Base-by-base conservation (phyloP, 2,888 invertebrate species). In the Andricus quercusramuli region DNA sequence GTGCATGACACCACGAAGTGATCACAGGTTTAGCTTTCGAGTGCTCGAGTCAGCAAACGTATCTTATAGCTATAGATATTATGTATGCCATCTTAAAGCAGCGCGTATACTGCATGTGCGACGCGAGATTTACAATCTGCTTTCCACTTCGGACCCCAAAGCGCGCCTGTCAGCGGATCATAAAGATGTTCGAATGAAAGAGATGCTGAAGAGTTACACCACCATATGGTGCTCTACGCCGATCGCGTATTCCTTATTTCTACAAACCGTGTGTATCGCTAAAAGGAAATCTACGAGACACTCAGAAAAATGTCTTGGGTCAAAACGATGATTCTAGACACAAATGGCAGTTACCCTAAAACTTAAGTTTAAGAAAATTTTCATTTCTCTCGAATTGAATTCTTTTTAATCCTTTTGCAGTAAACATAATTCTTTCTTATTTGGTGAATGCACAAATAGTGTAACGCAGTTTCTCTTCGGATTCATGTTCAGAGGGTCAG, bases 111-210 rank as follows among this genome's bases (percentile, higher is more conserved):
- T 8, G 37, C 37, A 6, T 37, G 37, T 37, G 37, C 37, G 37
- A 37, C 37, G 37, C 37, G 37, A 37, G 37, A 87, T 86, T 86
- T 88, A 88, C 83, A 80, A 84, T 78, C 77, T 81, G 80, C 83
- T 81, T 85, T 86, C 82, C 83, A 86, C 86, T 90, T 90, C 84
- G 83, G 85, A 83, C 85, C 83, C 85, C 85, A 88, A 90, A 89
- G 87, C 87, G 85, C 74, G 82, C 80, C 83, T 88, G 87, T 91
- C 91, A 88, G 83, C 90, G 85, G 85, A 81, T 90, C 89, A 85
- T 89, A 89, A 90, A 90, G 83, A 82, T 78, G 78, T 79, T 85
- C 80, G 56, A 78, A 62, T 37, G 78, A 29, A 82, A 83, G 79
- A 79, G 77, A 83, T 79, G 37, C 78, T 66, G 74, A 78, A 82